phyloP scores from a whole-genome alignment of 2,113 vertebrate species.

The Aleadryas rufinucha region DNA sequence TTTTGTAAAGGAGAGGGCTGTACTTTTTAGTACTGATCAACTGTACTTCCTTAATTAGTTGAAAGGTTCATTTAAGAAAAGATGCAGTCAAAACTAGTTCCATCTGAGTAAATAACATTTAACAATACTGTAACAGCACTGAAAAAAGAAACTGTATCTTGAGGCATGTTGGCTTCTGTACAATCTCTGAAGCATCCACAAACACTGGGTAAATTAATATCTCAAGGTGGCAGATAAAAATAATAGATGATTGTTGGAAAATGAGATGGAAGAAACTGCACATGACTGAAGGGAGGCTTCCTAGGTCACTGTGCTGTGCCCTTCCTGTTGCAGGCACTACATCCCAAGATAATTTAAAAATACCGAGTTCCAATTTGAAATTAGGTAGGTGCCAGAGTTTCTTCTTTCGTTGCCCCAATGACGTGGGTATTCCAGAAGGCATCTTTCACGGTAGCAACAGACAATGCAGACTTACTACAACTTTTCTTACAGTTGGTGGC shows the following conservation, averaged over 20 bases:
- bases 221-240: constrained; percentile 43
- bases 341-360: neutral
- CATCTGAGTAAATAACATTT: neutral
- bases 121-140: constrained; percentile 15
- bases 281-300: neutral
- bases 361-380: neutral
- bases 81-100: neutral
- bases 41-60: neutral
- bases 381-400: neutral
- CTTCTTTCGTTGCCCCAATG: neutral
- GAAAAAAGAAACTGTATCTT: constrained; percentile 56
- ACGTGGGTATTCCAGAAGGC: neutral
- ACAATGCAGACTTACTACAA: neutral
- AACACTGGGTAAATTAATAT: constrained; percentile 28
- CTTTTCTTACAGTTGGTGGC: neutral
- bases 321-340: neutral
- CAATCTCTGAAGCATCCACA: constrained; percentile 19
- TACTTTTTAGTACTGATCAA: neutral
- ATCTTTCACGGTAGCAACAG: neutral
- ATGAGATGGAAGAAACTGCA: neutral
- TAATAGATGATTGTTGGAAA: constrained; percentile 6
- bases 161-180: no score
- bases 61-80: neutral
- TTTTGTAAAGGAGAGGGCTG: neutral
- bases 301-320: neutral